Conservation (phyloP, 1,140 invertebrate genomes). For the Ganaspis sp. region DNA sequence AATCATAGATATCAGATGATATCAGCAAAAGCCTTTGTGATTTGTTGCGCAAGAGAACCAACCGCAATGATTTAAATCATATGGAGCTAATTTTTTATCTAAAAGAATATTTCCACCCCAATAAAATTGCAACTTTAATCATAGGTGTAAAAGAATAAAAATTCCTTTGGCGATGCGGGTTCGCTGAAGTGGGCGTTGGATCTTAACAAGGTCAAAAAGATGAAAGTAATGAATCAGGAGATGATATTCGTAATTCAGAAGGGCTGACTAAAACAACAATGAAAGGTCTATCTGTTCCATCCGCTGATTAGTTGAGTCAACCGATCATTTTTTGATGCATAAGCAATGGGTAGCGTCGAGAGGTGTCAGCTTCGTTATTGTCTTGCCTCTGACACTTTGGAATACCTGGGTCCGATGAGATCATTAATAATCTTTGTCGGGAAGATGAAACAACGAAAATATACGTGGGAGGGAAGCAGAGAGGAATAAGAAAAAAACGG, state of each 20-base stretch:
- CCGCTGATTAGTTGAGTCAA: background rate
- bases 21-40: background rate
- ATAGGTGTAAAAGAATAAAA: background rate
- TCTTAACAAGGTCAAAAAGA: background rate
- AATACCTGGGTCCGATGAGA: constrained; percentile 46
- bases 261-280: background rate
- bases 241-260: background rate
- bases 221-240: background rate
- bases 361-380: constrained; percentile 61
- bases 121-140: too few species aligned
- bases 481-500: background rate
- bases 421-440: constrained; percentile 65
- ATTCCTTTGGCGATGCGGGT: background rate
- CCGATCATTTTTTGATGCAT: background rate
- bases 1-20: background rate
- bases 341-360: constrained; percentile 39
- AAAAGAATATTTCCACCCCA: background rate
- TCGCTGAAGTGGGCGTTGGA: background rate
- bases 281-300: background rate
- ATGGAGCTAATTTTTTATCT: background rate
- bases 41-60: background rate
- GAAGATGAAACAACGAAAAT: constrained; percentile 54
- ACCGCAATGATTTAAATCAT: background rate
- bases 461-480: constrained; percentile 5
- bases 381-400: constrained; percentile 54